A percentile compares a stretch with the other conserved stretches of the same genome.
These are phyloP conservation scores for Adelphocoris suturalis DNA, from an alignment of 2,888 invertebrate species.

Conservation along the genomic window DNA sequence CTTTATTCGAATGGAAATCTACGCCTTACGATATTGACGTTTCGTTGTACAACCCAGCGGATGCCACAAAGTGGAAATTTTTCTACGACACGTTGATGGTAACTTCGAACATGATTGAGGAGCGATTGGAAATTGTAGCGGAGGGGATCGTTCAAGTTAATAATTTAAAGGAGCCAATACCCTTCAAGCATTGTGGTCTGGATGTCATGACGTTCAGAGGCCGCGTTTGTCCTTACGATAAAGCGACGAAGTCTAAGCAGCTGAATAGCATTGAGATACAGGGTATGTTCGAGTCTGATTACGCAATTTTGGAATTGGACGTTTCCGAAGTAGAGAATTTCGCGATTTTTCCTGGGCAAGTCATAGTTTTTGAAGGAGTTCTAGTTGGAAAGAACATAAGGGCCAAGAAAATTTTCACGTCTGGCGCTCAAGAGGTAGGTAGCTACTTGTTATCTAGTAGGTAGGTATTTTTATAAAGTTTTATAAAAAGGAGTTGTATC, in stretches of 20 bases:
- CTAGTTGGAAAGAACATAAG: constrained; percentile 85
- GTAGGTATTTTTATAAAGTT: neutral
- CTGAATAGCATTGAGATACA: constrained; percentile 51
- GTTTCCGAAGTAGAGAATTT: constrained; percentile 57
- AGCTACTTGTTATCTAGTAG: no score
- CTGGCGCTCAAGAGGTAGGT: constrained; percentile 42
- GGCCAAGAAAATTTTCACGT: constrained; percentile 83
- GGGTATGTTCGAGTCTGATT: constrained; percentile 47
- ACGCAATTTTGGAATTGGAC: constrained; percentile 76
- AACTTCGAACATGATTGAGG: constrained; percentile 85
- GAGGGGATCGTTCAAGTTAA: constrained; percentile 44
- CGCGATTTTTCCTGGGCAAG: constrained; percentile 89
- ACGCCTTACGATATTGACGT: constrained; percentile 51
- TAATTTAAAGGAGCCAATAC: constrained; percentile 30
- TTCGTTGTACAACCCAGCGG: constrained; percentile 17
- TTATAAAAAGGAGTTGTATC: no score
- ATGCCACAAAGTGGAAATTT: constrained; percentile 63
- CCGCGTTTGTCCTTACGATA: constrained; percentile 36
- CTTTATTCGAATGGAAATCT: constrained; percentile 38
- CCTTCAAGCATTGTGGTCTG: constrained; percentile 55
- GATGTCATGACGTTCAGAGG: constrained; percentile 49
- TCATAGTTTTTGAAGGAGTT: constrained; percentile 88
- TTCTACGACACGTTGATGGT: constrained; percentile 84
- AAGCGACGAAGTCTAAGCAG: constrained; percentile 52
- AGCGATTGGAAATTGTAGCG: constrained; percentile 40